Evolutionary conservation across 1,140 invertebrate species (phyloP).

Genomic region (Procambarus virginalis): DNA sequence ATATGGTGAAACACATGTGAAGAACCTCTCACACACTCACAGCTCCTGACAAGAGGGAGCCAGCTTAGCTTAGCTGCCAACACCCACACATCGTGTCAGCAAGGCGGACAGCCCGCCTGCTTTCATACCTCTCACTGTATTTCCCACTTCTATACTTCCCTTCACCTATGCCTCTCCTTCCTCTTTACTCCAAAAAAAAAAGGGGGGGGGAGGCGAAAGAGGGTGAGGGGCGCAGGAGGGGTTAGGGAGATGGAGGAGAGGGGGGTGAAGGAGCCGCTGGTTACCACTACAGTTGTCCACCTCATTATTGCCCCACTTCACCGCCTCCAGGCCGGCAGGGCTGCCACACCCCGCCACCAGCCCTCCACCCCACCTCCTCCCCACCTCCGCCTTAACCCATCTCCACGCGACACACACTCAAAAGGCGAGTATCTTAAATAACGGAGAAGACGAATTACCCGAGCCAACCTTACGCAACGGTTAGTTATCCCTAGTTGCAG

Average conservation of each 20-base stretch:
- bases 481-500: not conserved
- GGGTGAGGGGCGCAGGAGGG: too few relatives aligned
- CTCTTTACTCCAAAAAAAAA: too few relatives aligned
- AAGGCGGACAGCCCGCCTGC: too few relatives aligned
- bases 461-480: not conserved
- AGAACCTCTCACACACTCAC: too few relatives aligned
- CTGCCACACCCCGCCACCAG: not conserved
- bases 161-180: too few relatives aligned
- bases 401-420: not conserved
- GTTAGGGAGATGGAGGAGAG: not conserved
- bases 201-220: too few relatives aligned
- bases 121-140: too few relatives aligned
- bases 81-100: too few relatives aligned
- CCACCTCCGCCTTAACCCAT: not conserved
- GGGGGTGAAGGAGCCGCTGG: not conserved
- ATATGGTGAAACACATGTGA: too few relatives aligned
- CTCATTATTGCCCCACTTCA: not conserved
- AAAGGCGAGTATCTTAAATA: not conserved
- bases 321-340: not conserved
- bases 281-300: not conserved
- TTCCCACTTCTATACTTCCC: too few relatives aligned
- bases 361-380: not conserved
- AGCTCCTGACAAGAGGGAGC: too few relatives aligned
- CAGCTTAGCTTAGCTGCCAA: too few relatives aligned
- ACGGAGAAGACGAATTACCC: not conserved